phyloP scores from a whole-genome alignment of 2,797 vertebrate genomes.

The Silurus aristotelis region DNA sequence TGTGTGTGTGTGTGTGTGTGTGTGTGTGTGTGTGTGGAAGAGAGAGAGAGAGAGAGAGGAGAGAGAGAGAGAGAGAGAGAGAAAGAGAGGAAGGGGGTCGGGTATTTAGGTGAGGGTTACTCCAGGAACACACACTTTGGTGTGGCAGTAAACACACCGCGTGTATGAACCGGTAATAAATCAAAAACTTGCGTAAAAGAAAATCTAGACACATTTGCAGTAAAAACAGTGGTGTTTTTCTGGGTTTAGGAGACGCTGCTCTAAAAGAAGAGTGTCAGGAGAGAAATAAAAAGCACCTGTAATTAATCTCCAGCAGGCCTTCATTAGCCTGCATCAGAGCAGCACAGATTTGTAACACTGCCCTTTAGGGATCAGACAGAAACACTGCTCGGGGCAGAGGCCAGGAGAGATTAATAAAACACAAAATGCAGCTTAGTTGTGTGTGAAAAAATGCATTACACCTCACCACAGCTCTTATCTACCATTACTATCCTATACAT shows the following conservation, averaged over 20 bases:
- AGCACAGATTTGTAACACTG: constrained; percentile 27
- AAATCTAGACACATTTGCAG: background rate
- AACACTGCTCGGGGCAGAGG: background rate
- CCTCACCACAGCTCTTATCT: background rate
- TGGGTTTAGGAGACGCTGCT: background rate
- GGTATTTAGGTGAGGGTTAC: background rate
- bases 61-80: no score
- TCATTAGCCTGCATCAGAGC: constrained; percentile 36
- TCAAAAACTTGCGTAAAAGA: background rate
- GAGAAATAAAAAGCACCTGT: constrained; percentile 26
- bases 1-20: no score
- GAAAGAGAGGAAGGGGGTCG: no score
- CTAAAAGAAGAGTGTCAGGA: constrained; percentile 7
- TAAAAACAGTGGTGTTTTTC: background rate
- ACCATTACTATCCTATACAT: no score
- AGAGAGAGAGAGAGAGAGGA: no score
- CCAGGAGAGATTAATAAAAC: background rate
- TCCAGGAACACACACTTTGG: background rate
- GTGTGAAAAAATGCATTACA: background rate
- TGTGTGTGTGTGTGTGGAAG: no score
- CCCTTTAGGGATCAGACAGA: background rate
- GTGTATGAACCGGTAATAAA: background rate
- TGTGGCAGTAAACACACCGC: background rate
- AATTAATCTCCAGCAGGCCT: constrained; percentile 36
- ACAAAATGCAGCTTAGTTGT: background rate